Conservation (phyloP, 2,888 invertebrate genomes). For the Drosophila silvestris region DNA sequence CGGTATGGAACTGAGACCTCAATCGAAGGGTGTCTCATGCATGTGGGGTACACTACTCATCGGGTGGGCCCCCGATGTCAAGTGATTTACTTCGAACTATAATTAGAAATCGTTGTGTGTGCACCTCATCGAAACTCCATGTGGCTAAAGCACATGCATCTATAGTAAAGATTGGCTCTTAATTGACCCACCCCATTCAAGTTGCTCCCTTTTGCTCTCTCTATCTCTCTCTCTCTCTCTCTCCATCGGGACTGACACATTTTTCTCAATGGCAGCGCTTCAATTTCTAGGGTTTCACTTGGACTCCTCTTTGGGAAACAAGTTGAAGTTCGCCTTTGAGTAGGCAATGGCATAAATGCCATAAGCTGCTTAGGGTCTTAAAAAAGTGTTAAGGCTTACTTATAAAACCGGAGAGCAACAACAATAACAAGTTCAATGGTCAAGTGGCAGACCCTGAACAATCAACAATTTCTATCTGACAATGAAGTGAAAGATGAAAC, state of each 20-base stretch:
- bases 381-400: constrained; percentile 52
- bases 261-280: constrained; percentile 41
- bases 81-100: constrained; percentile 59
- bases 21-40: constrained; percentile 20
- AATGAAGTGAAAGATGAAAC: constrained; percentile 14
- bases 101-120: constrained; percentile 56
- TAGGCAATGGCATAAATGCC: constrained; percentile 18
- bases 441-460: constrained; percentile 39
- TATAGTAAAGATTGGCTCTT: neutral
- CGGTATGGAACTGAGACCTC: constrained; percentile 64
- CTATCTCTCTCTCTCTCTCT: neutral
- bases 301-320: constrained; percentile 25
- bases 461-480: constrained; percentile 3
- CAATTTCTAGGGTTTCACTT: constrained; percentile 55
- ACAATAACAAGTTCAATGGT: constrained; percentile 52
- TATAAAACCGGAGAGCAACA: constrained; percentile 27
- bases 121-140: constrained; percentile 22
- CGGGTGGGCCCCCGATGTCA: constrained; percentile 68
- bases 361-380: constrained; percentile 57
- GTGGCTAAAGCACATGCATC: neutral
- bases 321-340: constrained; percentile 53
- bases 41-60: constrained; percentile 22
- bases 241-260: constrained; percentile 38
- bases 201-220: neutral
- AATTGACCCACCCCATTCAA: constrained; percentile 8